These are phyloP conservation scores for Anthopleura xanthogrammica DNA, from an alignment of 92 coral and sea anemone species.

Conservation along the genomic window DNA sequence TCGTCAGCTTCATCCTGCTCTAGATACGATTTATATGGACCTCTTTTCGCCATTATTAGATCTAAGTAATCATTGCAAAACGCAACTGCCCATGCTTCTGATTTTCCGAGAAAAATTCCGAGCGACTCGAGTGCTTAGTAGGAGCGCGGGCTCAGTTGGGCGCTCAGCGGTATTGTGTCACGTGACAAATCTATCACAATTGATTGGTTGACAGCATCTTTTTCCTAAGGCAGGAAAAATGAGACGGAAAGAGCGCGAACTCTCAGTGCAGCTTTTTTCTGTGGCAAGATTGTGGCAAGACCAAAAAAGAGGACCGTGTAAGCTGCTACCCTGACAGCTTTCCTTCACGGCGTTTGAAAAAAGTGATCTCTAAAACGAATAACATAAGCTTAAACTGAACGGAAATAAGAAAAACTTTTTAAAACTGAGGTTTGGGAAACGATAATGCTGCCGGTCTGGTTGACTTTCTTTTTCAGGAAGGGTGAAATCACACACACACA, in stretches of 20 bases:
- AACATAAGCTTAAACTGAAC: too few relatives aligned
- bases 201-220: slow-evolving; percentile 2
- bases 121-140: background rate
- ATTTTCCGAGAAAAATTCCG: background rate
- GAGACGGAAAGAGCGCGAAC: slow-evolving; percentile 5
- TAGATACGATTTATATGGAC: slow-evolving; percentile 8
- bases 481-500: too few relatives aligned
- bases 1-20: slow-evolving; percentile 12
- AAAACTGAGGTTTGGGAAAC: background rate
- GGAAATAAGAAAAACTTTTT: background rate
- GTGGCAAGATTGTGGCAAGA: background rate
- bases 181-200: background rate
- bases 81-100: background rate
- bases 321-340: background rate
- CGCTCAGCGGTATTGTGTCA: background rate
- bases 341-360: background rate
- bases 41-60: slow-evolving; percentile 6
- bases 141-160: slow-evolving; percentile 4
- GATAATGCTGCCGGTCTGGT: too few relatives aligned
- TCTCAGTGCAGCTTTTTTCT: background rate
- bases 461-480: too few relatives aligned
- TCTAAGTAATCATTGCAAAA: background rate
- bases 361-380: background rate
- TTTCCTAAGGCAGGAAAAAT: slow-evolving; percentile 5
- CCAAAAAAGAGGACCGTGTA: background rate